phyloP scores from a whole-genome alignment of 2,113 vertebrate genomes.

The Takifugu bimaculatus region DNA sequence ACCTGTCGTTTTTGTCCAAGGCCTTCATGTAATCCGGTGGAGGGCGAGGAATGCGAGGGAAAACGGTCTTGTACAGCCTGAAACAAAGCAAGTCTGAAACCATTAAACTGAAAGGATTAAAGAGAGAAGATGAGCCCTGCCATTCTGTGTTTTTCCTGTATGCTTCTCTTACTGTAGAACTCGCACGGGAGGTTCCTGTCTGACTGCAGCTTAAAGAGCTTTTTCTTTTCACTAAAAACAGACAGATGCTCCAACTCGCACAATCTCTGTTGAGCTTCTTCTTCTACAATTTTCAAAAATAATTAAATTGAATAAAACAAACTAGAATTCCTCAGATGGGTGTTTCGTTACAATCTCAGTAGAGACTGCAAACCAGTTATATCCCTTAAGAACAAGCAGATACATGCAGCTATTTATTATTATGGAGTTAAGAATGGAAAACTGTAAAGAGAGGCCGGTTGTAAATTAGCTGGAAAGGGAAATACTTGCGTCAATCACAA shows the following conservation, averaged over 20 bases:
- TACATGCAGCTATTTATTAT: too few relatives aligned
- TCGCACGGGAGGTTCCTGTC: not conserved
- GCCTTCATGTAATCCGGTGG: constrained; percentile 49
- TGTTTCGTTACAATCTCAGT: too few relatives aligned
- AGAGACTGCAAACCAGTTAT: too few relatives aligned
- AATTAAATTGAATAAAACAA: too few relatives aligned
- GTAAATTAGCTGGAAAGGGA: not conserved
- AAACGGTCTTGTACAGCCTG: constrained; percentile 50
- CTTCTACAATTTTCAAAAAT: too few relatives aligned
- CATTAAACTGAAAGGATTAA: not conserved
- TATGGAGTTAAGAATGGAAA: too few relatives aligned
- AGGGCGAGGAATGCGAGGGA: constrained; percentile 57
- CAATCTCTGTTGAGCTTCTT: too few relatives aligned
- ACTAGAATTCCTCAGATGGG: too few relatives aligned
- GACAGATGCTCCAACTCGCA: too few relatives aligned
- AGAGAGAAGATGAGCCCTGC: not conserved
- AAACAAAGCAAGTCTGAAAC: constrained; percentile 18
- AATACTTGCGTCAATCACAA: not conserved
- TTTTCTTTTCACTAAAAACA: too few relatives aligned
- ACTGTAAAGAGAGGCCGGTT: too few relatives aligned
- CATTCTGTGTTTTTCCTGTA: not conserved
- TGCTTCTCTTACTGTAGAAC: not conserved
- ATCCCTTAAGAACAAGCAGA: too few relatives aligned
- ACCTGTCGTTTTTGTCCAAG: constrained; percentile 42
- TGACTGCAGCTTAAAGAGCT: not conserved